Evolutionary conservation across 2,113 vertebrate species (phyloP), one percentile per base, ranked within the genome.

Genomic region (Loxodonta africana): DNA sequence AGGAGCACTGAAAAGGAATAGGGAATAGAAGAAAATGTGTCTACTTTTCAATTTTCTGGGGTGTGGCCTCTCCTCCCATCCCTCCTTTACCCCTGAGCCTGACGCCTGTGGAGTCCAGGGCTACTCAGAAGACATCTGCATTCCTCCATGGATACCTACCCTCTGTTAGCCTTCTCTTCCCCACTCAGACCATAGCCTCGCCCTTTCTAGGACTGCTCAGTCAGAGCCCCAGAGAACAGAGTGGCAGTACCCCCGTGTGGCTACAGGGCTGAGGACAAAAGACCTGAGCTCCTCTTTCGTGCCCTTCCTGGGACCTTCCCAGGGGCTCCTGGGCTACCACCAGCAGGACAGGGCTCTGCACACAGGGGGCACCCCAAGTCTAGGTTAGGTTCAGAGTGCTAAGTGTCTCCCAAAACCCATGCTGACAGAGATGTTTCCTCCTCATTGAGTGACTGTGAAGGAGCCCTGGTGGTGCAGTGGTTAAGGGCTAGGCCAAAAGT

Each of bases 91-190:
- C 20, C 33, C 60, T 10, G 46, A 83, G 11, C 37, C 23, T 60
- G 67, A 57, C 28, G 21, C 44, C 82, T 1, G 46, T 46, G 17
- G 73, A 46, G 7, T 8, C 82, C 82, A 15, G 6, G 30, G 11
- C 25, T 26, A 23, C 18, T 48, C 51, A 2, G 44, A 69, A 48
- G 8, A 18, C 12, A 57, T 2, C 71, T 62, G n/a, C 23, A 2
- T 62, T 5, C 8, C 30, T 3, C 48, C 30, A 0, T 0, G 21
- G 63, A 5, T 1, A 7, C 37, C 15, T 46, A 18, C 11, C n/a
- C 37, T 46, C 65, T 1, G 2, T 14, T 5, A n/a, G 46, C 77
- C 8, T 2, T 37, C 26, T 60, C 51, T 21, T 8, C 63, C 46
- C 8, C 0, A 23, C 10, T 25, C 2, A 46, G 37, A n/a, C 41